Conservation (phyloP, 2,888 invertebrate species). For the Pegoplata infirma region DNA sequence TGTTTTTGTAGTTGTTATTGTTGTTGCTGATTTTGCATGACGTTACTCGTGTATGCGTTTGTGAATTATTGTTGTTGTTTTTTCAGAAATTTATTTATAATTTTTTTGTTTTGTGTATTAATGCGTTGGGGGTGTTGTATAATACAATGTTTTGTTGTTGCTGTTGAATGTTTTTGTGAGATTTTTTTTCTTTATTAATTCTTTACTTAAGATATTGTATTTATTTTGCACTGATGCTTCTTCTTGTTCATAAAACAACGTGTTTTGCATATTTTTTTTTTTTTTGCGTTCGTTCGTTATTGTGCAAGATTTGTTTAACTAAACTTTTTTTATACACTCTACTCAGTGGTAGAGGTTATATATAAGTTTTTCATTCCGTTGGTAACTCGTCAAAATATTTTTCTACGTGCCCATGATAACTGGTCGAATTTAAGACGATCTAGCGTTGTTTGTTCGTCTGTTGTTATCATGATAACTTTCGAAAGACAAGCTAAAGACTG, state of each 20-base stretch:
- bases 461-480: too few relatives aligned
- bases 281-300: too few relatives aligned
- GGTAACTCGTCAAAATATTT: too few relatives aligned
- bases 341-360: too few relatives aligned
- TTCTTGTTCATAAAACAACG: conserved; percentile 36
- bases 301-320: conserved; percentile 17
- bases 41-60: conserved; percentile 41
- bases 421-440: too few relatives aligned
- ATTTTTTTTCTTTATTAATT: too few relatives aligned
- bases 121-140: conserved; percentile 53
- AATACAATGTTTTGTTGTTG: conserved; percentile 19
- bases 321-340: too few relatives aligned
- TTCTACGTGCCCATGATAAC: too few relatives aligned
- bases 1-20: conserved; percentile 4
- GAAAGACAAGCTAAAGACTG: too few relatives aligned
- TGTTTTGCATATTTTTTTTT: conserved; percentile 56
- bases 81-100: background rate
- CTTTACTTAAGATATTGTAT: conserved; percentile 11
- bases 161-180: conserved; percentile 2
- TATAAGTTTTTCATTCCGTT: too few relatives aligned
- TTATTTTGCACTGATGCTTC: too few relatives aligned
- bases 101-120: conserved; percentile 4
- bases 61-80: background rate
- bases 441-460: too few relatives aligned
- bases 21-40: conserved; percentile 26